Base-by-base conservation (phyloP, 1,140 invertebrate genomes). In the Saccostrea echinata region DNA sequence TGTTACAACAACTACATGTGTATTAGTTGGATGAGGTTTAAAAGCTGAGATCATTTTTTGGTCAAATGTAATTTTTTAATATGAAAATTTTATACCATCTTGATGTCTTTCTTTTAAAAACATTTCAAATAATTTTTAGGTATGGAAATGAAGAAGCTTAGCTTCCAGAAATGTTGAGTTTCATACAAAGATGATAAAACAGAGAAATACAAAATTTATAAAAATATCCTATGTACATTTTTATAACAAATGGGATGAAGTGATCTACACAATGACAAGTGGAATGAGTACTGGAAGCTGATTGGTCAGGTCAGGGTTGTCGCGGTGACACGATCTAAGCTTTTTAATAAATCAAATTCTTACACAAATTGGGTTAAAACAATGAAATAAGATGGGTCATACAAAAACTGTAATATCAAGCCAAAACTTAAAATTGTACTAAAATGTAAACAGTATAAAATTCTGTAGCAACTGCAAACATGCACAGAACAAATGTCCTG, bases 221-320 rank as follows among this genome's bases (percentile, higher is more conserved):
- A 76, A 76, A 76, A 76, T 76, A 76, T 76, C 68, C 11, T 76
- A 76, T 76, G 68, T 76, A 76, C 68, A 76, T 76, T 76, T 76
- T 76, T 27, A 27, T 76, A 76, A 76, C 68, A 76, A 61, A 71
- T 76, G 68, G 30, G 68, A 76, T 76, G 68, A 76, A 76, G 68
- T 13, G 27, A 76, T 76, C 68, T 76, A 76, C 68, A 76, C 68
- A 33, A 76, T 76, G 68, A 76, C 24, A 12, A 83, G 55, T 84
- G 83, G 83, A 84, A 84, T 84, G 83, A 61, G 55, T 57, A 53
- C 83, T 53, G 83, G 55, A 84, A 84, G 83, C 83, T 61, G 53
- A 84, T 61, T 35, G 53, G 51, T 61, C 53, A 57, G 83, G 68
- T 76, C 27, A 33, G 68, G 24, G 68, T 33, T 30, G 68, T 76